phyloP scores from a whole-genome alignment of 2,888 invertebrate genomes.

The Cetonia aurata region DNA sequence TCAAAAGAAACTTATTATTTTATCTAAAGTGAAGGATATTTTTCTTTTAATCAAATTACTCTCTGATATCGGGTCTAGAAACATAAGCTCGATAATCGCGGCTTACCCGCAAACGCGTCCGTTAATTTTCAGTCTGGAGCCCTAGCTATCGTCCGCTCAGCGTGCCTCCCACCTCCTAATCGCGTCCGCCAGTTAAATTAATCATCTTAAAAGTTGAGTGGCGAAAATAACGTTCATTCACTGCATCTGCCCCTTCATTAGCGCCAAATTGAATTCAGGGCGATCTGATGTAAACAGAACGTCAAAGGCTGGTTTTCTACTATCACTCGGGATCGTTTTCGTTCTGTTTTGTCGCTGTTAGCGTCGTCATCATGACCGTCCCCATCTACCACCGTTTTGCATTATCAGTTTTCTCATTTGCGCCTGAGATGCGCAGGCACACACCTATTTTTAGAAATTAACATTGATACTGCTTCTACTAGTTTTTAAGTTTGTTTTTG shows the following conservation, averaged over 20 bases:
- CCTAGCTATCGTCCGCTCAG: slow-evolving; percentile 1
- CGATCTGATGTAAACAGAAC: slow-evolving; percentile 20
- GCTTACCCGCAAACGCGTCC: slow-evolving; percentile 14
- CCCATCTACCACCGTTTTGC: too few species aligned
- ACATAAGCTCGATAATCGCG: slow-evolving; percentile 8
- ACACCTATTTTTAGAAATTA: too few species aligned
- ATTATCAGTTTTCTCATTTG: too few species aligned
- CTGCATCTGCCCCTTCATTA: slow-evolving; percentile 44
- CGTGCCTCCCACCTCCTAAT: slow-evolving; percentile 20
- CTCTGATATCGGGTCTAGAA: not conserved
- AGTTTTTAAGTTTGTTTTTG: too few species aligned
- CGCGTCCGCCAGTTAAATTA: slow-evolving; percentile 34
- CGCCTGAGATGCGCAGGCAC: too few species aligned
- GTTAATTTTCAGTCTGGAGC: slow-evolving; percentile 8
- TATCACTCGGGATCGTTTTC: not conserved
- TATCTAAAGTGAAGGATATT: too few species aligned
- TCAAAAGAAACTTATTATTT: too few species aligned
- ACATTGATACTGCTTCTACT: too few species aligned
- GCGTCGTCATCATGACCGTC: not conserved
- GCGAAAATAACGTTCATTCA: slow-evolving; percentile 43
- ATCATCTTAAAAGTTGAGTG: slow-evolving; percentile 40
- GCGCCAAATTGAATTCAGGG: slow-evolving; percentile 35
- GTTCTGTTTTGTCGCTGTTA: not conserved
- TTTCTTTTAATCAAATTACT: not conserved
- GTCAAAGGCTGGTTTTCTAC: not conserved